These are phyloP conservation scores for Ophion costatus DNA, from an alignment of 2,888 invertebrate species.

Conservation along the genomic window DNA sequence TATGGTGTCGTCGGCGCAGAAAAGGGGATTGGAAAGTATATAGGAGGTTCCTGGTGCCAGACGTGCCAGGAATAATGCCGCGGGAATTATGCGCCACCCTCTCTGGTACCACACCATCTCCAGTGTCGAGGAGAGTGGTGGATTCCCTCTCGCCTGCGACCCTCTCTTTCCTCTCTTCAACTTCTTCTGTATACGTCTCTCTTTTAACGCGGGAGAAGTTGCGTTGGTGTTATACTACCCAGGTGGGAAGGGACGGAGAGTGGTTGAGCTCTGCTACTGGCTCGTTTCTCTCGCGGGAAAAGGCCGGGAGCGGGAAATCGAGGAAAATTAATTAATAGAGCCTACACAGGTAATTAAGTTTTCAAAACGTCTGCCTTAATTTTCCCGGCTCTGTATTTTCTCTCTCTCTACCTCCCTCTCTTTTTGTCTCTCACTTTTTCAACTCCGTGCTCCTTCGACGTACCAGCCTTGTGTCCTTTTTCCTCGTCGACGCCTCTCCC, in stretches of 20 bases:
- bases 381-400: conserved; percentile 69
- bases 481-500: background rate
- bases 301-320: conserved; percentile 78
- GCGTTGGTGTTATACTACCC: conserved; percentile 35
- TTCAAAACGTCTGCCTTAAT: conserved; percentile 79
- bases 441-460: conserved; percentile 66
- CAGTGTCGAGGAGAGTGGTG: conserved; percentile 34
- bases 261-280: conserved; percentile 54
- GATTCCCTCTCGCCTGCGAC: conserved; percentile 72
- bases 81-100: conserved; percentile 79
- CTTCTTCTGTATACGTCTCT: conserved; percentile 11
- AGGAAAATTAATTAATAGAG: conserved; percentile 83
- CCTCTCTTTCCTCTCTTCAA: conserved; percentile 31
- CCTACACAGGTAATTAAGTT: conserved; percentile 83
- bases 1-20: conserved; percentile 50
- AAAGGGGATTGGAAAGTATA: conserved; percentile 68
- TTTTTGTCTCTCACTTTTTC: conserved; percentile 56
- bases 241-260: background rate
- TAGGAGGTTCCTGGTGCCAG: conserved; percentile 76
- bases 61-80: conserved; percentile 83
- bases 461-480: conserved; percentile 39
- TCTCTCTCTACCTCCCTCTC: conserved; percentile 67
- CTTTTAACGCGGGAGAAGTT: conserved; percentile 50
- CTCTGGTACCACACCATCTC: conserved; percentile 23
- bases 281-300: conserved; percentile 63